Evolutionary conservation across 2,888 invertebrate species (phyloP).

Genomic region (Protula sp.): DNA sequence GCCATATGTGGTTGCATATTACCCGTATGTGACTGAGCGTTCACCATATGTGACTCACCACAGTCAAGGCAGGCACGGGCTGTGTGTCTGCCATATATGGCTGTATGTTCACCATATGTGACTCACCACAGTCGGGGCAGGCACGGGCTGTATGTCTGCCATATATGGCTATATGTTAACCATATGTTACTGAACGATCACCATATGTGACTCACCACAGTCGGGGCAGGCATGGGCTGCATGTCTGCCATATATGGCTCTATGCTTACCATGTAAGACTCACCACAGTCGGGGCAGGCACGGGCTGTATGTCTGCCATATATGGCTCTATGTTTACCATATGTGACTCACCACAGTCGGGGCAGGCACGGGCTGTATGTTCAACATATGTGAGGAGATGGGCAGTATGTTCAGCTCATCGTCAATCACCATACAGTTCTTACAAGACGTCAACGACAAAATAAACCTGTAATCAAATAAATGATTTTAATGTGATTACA

Average conservation of each 20-base stretch:
- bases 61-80: conserved; percentile 58
- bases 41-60: no score
- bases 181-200: conserved; percentile 86
- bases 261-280: conserved; percentile 82
- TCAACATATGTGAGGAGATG: conserved; percentile 80
- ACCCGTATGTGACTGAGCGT: no score
- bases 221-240: conserved; percentile 61
- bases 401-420: conserved; percentile 88
- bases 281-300: conserved; percentile 54
- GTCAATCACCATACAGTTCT: conserved; percentile 86
- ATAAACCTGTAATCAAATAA: conserved; percentile 62
- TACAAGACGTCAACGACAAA: conserved; percentile 79
- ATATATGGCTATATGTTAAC: conserved; percentile 67
- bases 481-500: no score
- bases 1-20: conserved; percentile 72
- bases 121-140: conserved; percentile 44
- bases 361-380: conserved; percentile 66
- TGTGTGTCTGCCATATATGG: no score
- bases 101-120: no score
- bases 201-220: conserved; percentile 63
- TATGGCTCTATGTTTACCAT: conserved; percentile 88
- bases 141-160: conserved; percentile 70
- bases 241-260: conserved; percentile 82
- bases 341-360: conserved; percentile 61
- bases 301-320: conserved; percentile 86